Conservation (phyloP, 2,797 vertebrate genomes). For the Lutra lutra region DNA sequence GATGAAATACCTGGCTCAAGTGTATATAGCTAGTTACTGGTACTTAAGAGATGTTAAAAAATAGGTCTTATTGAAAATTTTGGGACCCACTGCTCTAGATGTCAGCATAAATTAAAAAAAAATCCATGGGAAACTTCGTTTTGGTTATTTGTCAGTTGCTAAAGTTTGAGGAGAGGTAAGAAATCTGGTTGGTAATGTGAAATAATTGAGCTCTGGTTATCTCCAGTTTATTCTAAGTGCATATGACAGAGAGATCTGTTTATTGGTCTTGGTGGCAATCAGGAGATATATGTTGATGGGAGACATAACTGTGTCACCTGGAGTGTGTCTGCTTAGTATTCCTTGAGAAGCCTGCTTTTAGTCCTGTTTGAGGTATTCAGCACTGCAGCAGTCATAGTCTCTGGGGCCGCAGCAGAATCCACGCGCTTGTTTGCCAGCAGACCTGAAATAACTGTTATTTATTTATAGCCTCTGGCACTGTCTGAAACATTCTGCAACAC, state of each 20-base stretch:
- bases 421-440: slow-evolving; percentile 55
- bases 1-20: neutral
- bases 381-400: neutral
- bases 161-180: neutral
- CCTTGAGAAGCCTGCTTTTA: slow-evolving; percentile 48
- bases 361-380: slow-evolving; percentile 52
- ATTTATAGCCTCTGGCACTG: slow-evolving; percentile 79
- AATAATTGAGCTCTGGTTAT: slow-evolving; percentile 33
- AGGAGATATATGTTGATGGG: neutral
- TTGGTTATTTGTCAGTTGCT: slow-evolving; percentile 12
- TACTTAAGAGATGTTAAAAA: neutral
- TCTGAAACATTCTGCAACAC: slow-evolving; percentile 75
- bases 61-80: neutral
- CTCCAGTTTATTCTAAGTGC: neutral
- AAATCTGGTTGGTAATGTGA: neutral
- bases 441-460: slow-evolving; percentile 80
- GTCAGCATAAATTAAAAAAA: neutral
- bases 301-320: neutral
- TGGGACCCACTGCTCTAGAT: neutral
- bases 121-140: neutral
- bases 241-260: slow-evolving; percentile 6
- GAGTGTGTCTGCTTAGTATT: slow-evolving; percentile 57
- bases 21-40: neutral
- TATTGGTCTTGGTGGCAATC: slow-evolving; percentile 43
- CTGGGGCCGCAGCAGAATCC: slow-evolving; percentile 62